These are phyloP conservation scores for Neopelma chrysocephalum DNA, from an alignment of 2,797 vertebrate genomes.

Conservation along the genomic window DNA sequence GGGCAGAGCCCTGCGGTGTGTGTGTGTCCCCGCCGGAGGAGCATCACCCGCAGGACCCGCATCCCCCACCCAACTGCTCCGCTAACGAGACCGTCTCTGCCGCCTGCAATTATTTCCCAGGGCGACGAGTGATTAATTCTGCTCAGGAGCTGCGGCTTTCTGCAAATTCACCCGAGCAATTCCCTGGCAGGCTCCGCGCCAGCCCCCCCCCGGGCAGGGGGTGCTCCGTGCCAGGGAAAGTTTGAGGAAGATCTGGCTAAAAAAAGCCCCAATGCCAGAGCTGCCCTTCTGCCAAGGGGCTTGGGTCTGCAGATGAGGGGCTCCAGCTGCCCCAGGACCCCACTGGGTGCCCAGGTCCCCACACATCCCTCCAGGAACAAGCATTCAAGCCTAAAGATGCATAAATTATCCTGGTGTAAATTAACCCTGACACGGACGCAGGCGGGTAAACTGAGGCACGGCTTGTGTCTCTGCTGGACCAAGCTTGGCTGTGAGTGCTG, in stretches of 20 bases:
- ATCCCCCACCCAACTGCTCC: accelerated
- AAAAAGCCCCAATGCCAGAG: accelerated
- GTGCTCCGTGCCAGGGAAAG: neutral
- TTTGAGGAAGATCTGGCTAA: neutral
- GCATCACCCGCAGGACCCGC: neutral
- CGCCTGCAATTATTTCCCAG: slow-evolving; percentile 2
- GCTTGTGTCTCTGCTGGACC: accelerated
- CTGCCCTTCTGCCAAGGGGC: neutral
- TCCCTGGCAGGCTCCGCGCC: neutral
- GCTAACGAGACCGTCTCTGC: neutral
- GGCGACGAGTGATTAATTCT: slow-evolving; percentile 16
- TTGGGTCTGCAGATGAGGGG: neutral
- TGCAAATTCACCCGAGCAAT: slow-evolving; percentile 39
- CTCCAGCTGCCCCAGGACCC: neutral
- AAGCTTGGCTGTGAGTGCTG: accelerated
- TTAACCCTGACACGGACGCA: accelerated
- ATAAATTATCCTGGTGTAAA: neutral
- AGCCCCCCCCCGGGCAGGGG: neutral
- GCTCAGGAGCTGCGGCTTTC: slow-evolving; percentile 35
- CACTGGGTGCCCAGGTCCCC: accelerated
- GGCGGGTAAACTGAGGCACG: slow-evolving; percentile 34
- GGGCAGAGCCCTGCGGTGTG: neutral
- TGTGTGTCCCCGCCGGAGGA: too few species aligned
- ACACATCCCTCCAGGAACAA: neutral
- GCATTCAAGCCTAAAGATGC: too few species aligned